These are phyloP conservation scores for Typhlichthys subterraneus DNA, from an alignment of 2,797 vertebrate genomes.

Conservation along the genomic window DNA sequence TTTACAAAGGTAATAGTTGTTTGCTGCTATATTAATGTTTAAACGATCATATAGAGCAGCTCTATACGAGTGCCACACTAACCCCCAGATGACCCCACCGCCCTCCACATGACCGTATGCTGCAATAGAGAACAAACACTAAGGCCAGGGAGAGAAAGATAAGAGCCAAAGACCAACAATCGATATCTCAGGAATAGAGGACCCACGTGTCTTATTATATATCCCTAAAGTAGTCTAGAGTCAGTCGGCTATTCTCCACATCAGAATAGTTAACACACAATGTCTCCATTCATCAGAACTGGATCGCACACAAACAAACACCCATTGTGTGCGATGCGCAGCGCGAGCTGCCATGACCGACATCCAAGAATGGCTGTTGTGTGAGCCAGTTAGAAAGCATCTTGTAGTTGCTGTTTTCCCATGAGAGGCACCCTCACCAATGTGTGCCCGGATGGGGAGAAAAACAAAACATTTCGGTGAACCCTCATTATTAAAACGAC, in stretches of 20 bases:
- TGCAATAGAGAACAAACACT: too few species aligned
- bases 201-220: too few species aligned
- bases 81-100: too few species aligned
- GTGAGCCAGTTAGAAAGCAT: slow-evolving; percentile 15
- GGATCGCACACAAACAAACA: slow-evolving; percentile 18
- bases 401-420: slow-evolving; percentile 27
- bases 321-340: slow-evolving; percentile 5
- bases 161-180: too few species aligned
- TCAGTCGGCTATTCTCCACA: background rate
- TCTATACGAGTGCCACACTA: too few species aligned
- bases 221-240: too few species aligned
- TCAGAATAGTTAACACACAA: slow-evolving; percentile 25
- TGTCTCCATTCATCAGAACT: slow-evolving; percentile 8
- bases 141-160: too few species aligned
- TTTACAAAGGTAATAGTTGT: too few species aligned
- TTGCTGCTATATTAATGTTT: too few species aligned
- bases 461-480: slow-evolving; percentile 23
- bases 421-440: slow-evolving; percentile 17
- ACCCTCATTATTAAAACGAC: slow-evolving; percentile 27
- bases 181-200: too few species aligned
- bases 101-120: too few species aligned
- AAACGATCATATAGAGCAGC: too few species aligned
- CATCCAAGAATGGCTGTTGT: slow-evolving; percentile 28
- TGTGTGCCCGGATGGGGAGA: slow-evolving; percentile 17
- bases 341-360: slow-evolving; percentile 16